Evolutionary conservation across 2,888 invertebrate species (phyloP), one percentile per base, ranked within the genome.

Genomic region (Oscheius sp.): DNA sequence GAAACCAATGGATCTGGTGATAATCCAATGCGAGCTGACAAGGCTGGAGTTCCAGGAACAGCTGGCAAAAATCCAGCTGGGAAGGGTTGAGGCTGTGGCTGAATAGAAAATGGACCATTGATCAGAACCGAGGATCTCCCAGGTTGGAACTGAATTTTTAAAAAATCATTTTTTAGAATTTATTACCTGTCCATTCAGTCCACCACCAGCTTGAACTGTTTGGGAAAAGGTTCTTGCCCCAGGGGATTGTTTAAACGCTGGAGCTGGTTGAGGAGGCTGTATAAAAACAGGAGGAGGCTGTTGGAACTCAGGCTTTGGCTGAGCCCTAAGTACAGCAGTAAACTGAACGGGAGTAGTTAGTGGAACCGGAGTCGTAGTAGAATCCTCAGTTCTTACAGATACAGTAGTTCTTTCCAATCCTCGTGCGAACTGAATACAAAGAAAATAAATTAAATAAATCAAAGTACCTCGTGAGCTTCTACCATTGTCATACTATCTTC

Each of bases 351-450:
- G 29, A 5, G 46, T 33, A 20, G 46, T 39, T 15, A n/a, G 12
- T 5, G 46, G 45, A 17, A 45, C n/a, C 48, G 64, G 50, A n/a
- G 64, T 64, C 6, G 61, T 61, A 15, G 45, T 42, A 17, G 20
- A 3, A 17, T 61, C 61, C n/a, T 61, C 61, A 3, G 61, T 55
- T 53, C 71, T 74, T 31, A 76, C 72, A 25, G 77, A 71, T 63
- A 77, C 73, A 5, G 77, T 77, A 2, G 77, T 77, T 61, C 77
- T 70, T 37, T 77, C 77, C 34, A 77, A 70, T 2, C 61, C 69
- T 34, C 70, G 42, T 4, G 75, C 77, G 20, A 75, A 73, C 77
- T 77, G 61, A 45, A 76, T n/a, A 73, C 25, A 48, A 58, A 12
- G 6, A 39, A 27, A n/a, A 3, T 33, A 5, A 52, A 33, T 65